phyloP scores from a whole-genome alignment of 2,888 invertebrate species.

The Zygothrica quintamaculata region DNA sequence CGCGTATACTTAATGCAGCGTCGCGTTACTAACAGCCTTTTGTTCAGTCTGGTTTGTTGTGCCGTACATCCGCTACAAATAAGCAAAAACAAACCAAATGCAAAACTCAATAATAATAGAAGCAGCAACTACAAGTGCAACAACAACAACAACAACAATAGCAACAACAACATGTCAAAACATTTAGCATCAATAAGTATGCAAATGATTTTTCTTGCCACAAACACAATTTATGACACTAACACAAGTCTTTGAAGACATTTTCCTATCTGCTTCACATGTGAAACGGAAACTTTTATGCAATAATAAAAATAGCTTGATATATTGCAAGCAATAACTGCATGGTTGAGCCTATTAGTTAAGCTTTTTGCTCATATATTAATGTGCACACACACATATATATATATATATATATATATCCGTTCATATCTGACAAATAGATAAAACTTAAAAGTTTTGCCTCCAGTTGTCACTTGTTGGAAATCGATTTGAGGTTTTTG shows the following conservation, averaged over 20 bases:
- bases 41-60: constrained; percentile 29
- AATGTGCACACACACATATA: constrained; percentile 6
- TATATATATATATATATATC: background rate
- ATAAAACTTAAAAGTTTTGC: constrained; percentile 35
- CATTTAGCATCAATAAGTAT: constrained; percentile 72
- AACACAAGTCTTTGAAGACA: constrained; percentile 49
- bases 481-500: background rate
- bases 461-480: constrained; percentile 42
- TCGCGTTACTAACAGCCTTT: constrained; percentile 27
- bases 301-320: constrained; percentile 46
- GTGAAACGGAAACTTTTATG: constrained; percentile 72
- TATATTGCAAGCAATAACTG: constrained; percentile 44
- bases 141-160: constrained; percentile 14
- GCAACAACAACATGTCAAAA: constrained; percentile 57
- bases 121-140: constrained; percentile 2
- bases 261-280: constrained; percentile 47
- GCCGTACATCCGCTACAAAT: constrained; percentile 51
- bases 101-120: no score
- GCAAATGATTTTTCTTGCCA: constrained; percentile 60
- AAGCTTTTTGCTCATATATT: constrained; percentile 24
- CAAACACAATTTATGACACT: constrained; percentile 56
- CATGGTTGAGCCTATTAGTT: constrained; percentile 55
- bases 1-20: constrained; percentile 64
- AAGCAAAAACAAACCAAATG: background rate
- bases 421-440: constrained; percentile 15